Evolutionary conservation across 2,797 vertebrate species (phyloP), one percentile per base, ranked within the genome.

Genomic region (Chloroceryle amazona): DNA sequence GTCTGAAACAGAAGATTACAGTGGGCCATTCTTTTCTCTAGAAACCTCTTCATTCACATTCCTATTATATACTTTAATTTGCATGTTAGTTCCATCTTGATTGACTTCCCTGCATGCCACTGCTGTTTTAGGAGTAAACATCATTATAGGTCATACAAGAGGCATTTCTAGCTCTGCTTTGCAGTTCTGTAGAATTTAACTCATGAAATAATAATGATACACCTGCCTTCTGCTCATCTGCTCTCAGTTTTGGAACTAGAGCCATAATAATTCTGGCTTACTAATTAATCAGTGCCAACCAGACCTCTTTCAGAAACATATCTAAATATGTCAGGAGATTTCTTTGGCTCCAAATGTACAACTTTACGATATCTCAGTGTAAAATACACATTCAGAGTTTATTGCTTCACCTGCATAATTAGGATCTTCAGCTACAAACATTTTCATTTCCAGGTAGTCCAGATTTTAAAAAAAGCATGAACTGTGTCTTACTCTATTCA

Each of bases 21-120:
- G 42, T 6, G 20, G 31, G 15, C 11, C 39, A 42, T 86, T 89
- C 29, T 84, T 83, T 81, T 84, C 47, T 89, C 62, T 37, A 86
- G 54, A 92, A 89, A 71, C 29, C 41, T 89, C 68, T 67, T 15
- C 4, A 4, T 81, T 94, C 54, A 33, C 16, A 47, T 90, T 88
- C 22, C 44, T 54, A 23, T 71, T 82, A 28, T 13, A 51, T 92
- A 86, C 52, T 65, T 92, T 61, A 66, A 80, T 76, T 86, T 87
- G 58, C 54, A 60, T 79, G 47, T 79, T 84, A 81, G 63, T 92
- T 94, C 49, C 58, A 75, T 74, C 80, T 67, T 92, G 75, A 88
- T 51, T 58, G 76, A 92, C 49, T 81, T 95, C 46, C 41, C 49
- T 72, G 37, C 33, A 51, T 79, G 58, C 72, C 68, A 65, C 72